A percentile compares a stretch with the other conserved stretches of the same genome.
These are phyloP conservation scores for Timema podura DNA, from an alignment of 2,888 invertebrate species.

Conservation along the genomic window DNA sequence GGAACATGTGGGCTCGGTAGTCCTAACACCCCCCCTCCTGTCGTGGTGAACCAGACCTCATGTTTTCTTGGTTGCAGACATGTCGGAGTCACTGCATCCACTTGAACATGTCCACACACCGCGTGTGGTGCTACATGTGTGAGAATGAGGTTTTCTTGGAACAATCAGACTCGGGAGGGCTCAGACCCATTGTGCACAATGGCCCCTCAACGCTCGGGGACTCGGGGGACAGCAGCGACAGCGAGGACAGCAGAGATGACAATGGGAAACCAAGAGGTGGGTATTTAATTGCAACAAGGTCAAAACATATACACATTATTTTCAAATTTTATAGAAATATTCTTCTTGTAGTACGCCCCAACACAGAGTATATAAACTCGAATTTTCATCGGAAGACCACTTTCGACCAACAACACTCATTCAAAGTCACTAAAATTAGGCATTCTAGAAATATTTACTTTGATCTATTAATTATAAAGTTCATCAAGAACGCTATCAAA, in stretches of 20 bases:
- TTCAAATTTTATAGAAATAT: neutral
- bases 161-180: slow-evolving; percentile 39
- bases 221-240: slow-evolving; percentile 45
- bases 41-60: too few relatives aligned
- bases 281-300: neutral
- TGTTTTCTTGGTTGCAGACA: too few relatives aligned
- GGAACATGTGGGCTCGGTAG: too few relatives aligned
- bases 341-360: neutral
- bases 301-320: too few relatives aligned
- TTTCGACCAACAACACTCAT: too few relatives aligned
- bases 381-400: too few relatives aligned
- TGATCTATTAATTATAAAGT: too few relatives aligned
- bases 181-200: slow-evolving; percentile 27
- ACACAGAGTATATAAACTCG: too few relatives aligned
- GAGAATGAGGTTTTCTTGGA: slow-evolving; percentile 71
- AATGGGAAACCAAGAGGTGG: slow-evolving; percentile 49
- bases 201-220: slow-evolving; percentile 41
- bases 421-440: too few relatives aligned
- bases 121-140: slow-evolving; percentile 88
- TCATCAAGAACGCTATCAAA: too few relatives aligned
- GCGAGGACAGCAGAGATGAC: slow-evolving; percentile 48
- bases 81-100: slow-evolving; percentile 67
- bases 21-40: too few relatives aligned
- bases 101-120: slow-evolving; percentile 77
- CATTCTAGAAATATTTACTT: too few relatives aligned